Evolutionary conservation across 1,140 invertebrate species (phyloP), one percentile per base, ranked within the genome.

Genomic region (Macrosteles quadrilineatus): DNA sequence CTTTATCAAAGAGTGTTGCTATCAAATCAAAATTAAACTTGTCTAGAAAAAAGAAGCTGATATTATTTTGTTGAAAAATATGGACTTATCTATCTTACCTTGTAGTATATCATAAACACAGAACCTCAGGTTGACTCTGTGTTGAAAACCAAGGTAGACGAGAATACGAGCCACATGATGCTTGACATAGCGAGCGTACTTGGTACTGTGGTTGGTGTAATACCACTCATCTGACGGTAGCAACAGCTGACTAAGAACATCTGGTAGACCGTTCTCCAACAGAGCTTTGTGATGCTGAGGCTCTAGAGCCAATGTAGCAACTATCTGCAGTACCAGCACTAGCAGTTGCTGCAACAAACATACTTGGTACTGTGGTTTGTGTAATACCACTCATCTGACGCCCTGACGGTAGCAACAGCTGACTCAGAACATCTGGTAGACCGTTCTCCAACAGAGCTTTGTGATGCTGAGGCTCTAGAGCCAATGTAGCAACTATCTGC

Each of bases 331-430:
- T 36, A 89, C 80, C 62, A 91, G 80, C 74, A 88, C 90, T 45
- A 91, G 78, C 11, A 91, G 81, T 84, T 91, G 89, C 87, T 90
- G 75, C 17, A 78, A 69, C 71, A 50, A 62, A 59, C 14, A 19
- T n/a, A 17, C 73, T 88, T 86, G 36, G 88, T 90, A 72, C 85
- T 88, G 76, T 90, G 88, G 77, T 90, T 90, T 36, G 88, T 91
- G 80, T 91, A 90, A 79, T 90, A 90, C 86, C 88, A 90, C 76
- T 91, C 89, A 77, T 91, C 89, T 0, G 88, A n/a, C n/a, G n/a
- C n/a, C n/a, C n/a, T n/a, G n/a, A 89, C 4, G 89, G 89, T 53
- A 91, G 78, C 32, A 91, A 81, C 21, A 91, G 81, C 77, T 90
- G 88, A 71, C 87, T 87, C 17, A 91, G 77, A 70, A 84, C 84